Base-by-base conservation (phyloP, 2,113 vertebrate species). In the Chaetops frenatus region DNA sequence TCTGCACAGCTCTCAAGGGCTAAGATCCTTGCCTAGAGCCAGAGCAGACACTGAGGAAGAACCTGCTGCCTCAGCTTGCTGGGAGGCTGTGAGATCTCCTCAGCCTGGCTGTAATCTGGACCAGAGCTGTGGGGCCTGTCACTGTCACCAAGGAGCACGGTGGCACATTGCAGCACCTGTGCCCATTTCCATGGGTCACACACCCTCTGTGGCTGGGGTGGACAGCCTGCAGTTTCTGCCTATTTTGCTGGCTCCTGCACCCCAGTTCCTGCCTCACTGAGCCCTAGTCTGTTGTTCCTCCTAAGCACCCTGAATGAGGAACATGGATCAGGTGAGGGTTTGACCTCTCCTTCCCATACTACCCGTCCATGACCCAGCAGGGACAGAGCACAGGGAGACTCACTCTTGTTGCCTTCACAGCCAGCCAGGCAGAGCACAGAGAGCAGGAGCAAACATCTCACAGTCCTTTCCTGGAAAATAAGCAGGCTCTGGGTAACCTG, bases 381-480 rank as follows among this genome's bases (percentile, higher is more conserved):
- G 12, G 22, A 58, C 35, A 65, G 50, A 6, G 23, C 10, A 69
- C 20, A 57, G 10, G 28, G 38, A 90, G 4, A 96, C 97, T 96
- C 90, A 97, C 97, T 69, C 64, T 88, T 70, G 66, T 65, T 62
- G 88, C 74, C 54, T 60, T 92, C 33, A 5, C 67, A 70, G 48
- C 40, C 94, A 86, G 76, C 29, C 61, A 96, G 51, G 35, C 81
- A 74, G 78, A 97, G 66, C 31, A 38, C 51, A 79, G 78, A 86
- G 56, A 94, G 10, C 62, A 95, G 84, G 61, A 96, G 42, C 65
- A 94, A 88, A n/a, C 13, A 53, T 3, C 28, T 73, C 90, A 65
- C 10, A 10, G 28, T 54, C 58, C 78, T 64, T 35, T 94, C 91
- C 96, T 97, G 94, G 31, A 74, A 86, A 88, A 90, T 16, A 95